phyloP scores from a whole-genome alignment of 1,140 invertebrate species.

The Brachionus rubens region DNA sequence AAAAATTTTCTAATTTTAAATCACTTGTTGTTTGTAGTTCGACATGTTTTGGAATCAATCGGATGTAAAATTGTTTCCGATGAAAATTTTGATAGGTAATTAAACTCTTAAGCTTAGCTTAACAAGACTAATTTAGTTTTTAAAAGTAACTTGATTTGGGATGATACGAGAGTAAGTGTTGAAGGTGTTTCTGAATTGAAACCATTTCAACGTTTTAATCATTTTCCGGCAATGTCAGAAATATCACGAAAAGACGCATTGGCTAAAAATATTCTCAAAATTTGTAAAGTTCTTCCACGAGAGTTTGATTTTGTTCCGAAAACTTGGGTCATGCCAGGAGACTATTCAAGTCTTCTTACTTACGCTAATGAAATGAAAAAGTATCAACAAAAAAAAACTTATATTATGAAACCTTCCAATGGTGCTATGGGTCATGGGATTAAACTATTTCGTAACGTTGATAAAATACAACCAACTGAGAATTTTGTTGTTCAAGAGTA shows the following conservation, averaged over 20 bases:
- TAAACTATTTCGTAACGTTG: conserved; percentile 53
- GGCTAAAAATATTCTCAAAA: conserved; percentile 59
- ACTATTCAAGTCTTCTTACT: conserved; percentile 53
- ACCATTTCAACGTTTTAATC: conserved; percentile 59
- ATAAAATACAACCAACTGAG: conserved; percentile 56
- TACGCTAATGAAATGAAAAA: conserved; percentile 56
- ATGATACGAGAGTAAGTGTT: conserved; percentile 57
- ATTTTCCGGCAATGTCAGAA: conserved; percentile 61
- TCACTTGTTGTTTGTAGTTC: conserved; percentile 53
- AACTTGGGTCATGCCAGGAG: conserved; percentile 59
- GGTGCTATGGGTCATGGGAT: conserved; percentile 61
- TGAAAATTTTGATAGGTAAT: conserved; percentile 55
- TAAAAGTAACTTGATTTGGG: conserved; percentile 56
- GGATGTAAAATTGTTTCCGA: conserved; percentile 54
- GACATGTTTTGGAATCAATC: conserved; percentile 53
- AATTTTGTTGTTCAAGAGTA: conserved; percentile 60
- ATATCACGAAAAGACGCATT: conserved; percentile 59
- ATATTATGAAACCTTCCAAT: conserved; percentile 60
- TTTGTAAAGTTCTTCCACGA: conserved; percentile 53
- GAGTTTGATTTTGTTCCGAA: conserved; percentile 59
- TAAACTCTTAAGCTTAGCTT: neutral
- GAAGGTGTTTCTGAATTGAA: conserved; percentile 58
- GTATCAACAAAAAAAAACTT: conserved; percentile 55
- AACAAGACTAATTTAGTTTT: neutral
- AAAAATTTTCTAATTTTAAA: neutral